These are phyloP conservation scores for Sebastes matsubarae DNA, from an alignment of 2,797 vertebrate genomes.

Conservation along the genomic window DNA sequence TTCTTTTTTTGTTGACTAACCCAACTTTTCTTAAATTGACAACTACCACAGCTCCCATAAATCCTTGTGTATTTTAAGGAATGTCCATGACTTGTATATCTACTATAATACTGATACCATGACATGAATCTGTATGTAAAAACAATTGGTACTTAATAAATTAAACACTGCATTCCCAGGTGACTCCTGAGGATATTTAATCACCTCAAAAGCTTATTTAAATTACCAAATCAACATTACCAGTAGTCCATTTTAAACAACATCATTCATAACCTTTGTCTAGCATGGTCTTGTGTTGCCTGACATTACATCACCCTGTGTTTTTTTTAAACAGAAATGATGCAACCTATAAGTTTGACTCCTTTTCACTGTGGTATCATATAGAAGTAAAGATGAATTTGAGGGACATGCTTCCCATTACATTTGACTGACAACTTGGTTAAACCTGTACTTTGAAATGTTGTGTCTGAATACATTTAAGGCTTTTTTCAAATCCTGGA, in stretches of 20 bases:
- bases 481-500: not conserved
- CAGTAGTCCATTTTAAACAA: conserved; percentile 48
- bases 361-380: conserved; percentile 9
- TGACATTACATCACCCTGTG: conserved; percentile 79
- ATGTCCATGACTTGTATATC: not conserved
- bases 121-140: not conserved
- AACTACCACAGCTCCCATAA: not conserved
- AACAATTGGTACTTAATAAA: not conserved
- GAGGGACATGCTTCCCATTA: not conserved
- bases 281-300: conserved; percentile 71
- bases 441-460: not conserved
- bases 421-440: not conserved
- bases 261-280: conserved; percentile 68
- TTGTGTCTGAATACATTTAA: not conserved
- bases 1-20: not conserved
- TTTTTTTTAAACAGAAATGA: conserved; percentile 68
- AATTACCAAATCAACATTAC: conserved; percentile 8
- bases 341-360: conserved; percentile 64
- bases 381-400: not conserved
- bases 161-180: not conserved
- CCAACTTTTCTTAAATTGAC: not conserved
- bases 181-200: not conserved
- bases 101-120: not conserved
- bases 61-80: not conserved
- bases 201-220: not conserved